A percentile compares a stretch with the other conserved stretches of the same genome.
These are phyloP conservation scores for Patella depressa DNA, from an alignment of 2,888 invertebrate genomes.

Conservation along the genomic window DNA sequence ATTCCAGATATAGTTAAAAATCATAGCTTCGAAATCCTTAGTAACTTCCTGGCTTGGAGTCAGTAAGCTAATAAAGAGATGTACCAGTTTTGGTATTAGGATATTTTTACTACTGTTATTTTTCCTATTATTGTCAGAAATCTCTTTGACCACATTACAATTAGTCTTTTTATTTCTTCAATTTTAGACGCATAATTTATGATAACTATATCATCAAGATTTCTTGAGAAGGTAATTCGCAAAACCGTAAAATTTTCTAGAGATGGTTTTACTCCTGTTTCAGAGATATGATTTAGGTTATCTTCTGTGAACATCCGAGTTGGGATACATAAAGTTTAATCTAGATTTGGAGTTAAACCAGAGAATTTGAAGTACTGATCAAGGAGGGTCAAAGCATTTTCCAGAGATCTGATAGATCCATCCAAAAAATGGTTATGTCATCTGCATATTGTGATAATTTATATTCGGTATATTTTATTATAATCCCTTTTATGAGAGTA, in stretches of 20 bases:
- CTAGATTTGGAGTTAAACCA: too few relatives aligned
- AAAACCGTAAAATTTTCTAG: too few relatives aligned
- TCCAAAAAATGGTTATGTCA: slow-evolving; percentile 22
- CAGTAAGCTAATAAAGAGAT: slow-evolving; percentile 21
- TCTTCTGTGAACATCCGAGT: too few relatives aligned
- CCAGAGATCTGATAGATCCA: slow-evolving; percentile 13
- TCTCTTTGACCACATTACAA: slow-evolving; percentile 14
- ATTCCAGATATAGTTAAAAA: slow-evolving; percentile 25
- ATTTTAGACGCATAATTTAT: too few relatives aligned
- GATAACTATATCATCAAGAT: too few relatives aligned
- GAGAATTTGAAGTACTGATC: too few relatives aligned
- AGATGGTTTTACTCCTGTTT: too few relatives aligned
- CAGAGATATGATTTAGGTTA: too few relatives aligned
- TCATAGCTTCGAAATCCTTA: slow-evolving; percentile 5
- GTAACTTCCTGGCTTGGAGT: slow-evolving; percentile 13
- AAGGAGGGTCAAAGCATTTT: slow-evolving; percentile 13
- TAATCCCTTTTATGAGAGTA: slow-evolving; percentile 20
- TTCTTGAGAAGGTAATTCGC: background rate
- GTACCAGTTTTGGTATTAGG: slow-evolving; percentile 15
- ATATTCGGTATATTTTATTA: slow-evolving; percentile 20
- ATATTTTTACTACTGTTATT: slow-evolving; percentile 22
- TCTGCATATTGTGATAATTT: slow-evolving; percentile 26
- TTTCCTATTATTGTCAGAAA: slow-evolving; percentile 15
- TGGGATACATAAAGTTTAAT: background rate
- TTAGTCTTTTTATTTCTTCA: slow-evolving; percentile 11